Evolutionary conservation across 1,140 invertebrate genomes (phyloP).

Genomic region (Meloidogyne chitwoodi): DNA sequence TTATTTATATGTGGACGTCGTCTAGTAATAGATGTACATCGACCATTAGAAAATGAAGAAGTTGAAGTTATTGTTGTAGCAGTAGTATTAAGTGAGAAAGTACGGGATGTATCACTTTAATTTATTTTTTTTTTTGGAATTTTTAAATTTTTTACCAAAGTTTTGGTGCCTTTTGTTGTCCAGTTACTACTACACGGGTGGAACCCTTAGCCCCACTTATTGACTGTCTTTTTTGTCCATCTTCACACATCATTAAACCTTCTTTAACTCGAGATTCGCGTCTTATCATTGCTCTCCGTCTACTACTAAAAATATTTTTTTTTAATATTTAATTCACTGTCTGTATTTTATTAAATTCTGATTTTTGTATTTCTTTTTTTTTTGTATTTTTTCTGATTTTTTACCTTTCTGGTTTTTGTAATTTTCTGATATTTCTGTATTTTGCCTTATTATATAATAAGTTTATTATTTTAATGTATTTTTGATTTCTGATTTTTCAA

Average conservation of each 20-base stretch:
- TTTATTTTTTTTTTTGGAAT: background rate
- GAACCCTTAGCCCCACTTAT: background rate
- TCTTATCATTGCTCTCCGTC: slow-evolving; percentile 9
- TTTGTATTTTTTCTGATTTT: no score
- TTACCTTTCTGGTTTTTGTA: no score
- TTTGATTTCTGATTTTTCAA: background rate
- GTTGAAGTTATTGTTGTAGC: background rate
- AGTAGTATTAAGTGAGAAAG: background rate
- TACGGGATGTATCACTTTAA: background rate
- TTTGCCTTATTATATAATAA: background rate
- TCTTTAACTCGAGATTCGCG: slow-evolving; percentile 9
- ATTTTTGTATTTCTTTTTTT: no score
- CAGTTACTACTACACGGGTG: background rate
- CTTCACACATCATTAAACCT: background rate
- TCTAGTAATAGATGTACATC: background rate
- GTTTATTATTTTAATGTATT: no score
- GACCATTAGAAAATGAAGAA: background rate
- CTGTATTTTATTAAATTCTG: no score
- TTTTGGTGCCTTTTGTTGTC: background rate
- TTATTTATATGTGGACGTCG: background rate
- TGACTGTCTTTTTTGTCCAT: background rate
- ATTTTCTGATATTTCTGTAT: background rate
- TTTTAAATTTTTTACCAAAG: background rate
- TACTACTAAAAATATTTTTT: background rate
- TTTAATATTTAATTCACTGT: no score